Percentiles rank a stretch among this genome's conserved stretches.
These are phyloP conservation scores for Helicoverpa assulta DNA, from an alignment of 2,888 invertebrate species.

Conservation along the genomic window DNA sequence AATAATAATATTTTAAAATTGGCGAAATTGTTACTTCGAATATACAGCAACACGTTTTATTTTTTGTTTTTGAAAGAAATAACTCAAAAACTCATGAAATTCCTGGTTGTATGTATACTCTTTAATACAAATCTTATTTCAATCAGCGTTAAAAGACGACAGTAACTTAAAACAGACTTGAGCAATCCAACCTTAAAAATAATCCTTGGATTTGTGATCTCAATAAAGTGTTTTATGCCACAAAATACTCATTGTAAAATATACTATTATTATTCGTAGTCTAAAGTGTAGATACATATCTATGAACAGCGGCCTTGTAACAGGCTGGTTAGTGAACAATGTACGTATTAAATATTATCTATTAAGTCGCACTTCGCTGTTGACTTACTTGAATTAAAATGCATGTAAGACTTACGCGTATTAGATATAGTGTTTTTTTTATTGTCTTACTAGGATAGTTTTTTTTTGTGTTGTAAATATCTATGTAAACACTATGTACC, in stretches of 20 bases:
- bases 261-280: conserved; percentile 58
- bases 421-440: no score
- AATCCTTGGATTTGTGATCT: conserved; percentile 59
- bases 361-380: conserved; percentile 49
- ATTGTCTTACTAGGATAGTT: no score
- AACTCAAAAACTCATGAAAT: no score
- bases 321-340: conserved; percentile 57
- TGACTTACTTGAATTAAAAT: conserved; percentile 46
- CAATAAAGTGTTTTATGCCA: conserved; percentile 56
- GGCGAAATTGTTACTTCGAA: conserved; percentile 13
- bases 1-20: conserved; percentile 27
- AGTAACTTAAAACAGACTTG: conserved; percentile 28
- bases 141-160: not conserved
- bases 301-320: conserved; percentile 66
- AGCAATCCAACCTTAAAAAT: conserved; percentile 59
- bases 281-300: conserved; percentile 66
- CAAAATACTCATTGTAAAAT: conserved; percentile 59
- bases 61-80: no score
- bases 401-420: conserved; percentile 12
- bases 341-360: conserved; percentile 65
- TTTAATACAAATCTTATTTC: no score
- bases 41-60: no score
- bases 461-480: no score
- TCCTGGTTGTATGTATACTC: no score
- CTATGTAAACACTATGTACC: no score